Conservation (phyloP, 53 echinoderm and acorn worm species). For the Temnopleurus reevesii region DNA sequence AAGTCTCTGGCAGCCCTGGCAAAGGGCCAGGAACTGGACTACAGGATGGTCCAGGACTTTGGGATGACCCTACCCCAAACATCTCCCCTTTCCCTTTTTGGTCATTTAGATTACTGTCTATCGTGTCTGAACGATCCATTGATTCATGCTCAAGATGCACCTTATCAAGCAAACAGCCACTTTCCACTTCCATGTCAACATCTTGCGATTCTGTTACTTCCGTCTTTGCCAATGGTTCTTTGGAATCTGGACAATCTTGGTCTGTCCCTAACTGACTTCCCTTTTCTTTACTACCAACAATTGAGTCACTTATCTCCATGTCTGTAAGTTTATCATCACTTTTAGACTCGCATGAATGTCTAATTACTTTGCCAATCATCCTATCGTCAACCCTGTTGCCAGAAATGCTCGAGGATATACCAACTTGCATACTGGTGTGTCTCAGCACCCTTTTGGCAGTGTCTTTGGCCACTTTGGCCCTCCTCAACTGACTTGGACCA, state of each 20-base stretch:
- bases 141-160: constrained; percentile 15
- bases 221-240: neutral
- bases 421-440: neutral
- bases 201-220: neutral
- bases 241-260: neutral
- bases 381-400: neutral
- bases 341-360: neutral
- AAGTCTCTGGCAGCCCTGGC: constrained; percentile 32
- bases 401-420: neutral
- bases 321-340: neutral
- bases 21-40: neutral
- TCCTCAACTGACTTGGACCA: neutral
- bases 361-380: neutral
- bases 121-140: neutral
- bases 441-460: neutral
- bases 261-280: neutral
- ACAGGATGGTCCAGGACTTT: neutral
- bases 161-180: neutral
- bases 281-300: neutral
- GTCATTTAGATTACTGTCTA: neutral
- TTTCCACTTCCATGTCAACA: neutral
- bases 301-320: neutral
- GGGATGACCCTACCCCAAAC: neutral
- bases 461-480: neutral
- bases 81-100: neutral